These are phyloP conservation scores for Elephas maximus DNA, from an alignment of 2,113 vertebrate species.

Conservation along the genomic window DNA sequence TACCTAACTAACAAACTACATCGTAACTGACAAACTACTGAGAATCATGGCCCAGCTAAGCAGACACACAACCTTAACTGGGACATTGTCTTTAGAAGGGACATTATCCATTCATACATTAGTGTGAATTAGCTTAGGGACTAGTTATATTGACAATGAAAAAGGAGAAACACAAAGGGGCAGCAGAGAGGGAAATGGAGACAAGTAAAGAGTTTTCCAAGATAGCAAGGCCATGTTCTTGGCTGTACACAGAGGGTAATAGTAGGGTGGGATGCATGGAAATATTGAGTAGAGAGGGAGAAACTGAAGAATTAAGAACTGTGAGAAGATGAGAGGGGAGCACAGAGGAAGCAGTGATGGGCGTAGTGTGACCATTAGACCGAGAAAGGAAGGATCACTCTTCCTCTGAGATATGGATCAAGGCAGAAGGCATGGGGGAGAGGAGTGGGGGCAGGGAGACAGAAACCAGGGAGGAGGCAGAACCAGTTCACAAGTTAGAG, in stretches of 20 bases:
- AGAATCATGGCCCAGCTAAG: too few species aligned
- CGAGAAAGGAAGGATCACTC: neutral
- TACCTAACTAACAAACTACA: too few species aligned
- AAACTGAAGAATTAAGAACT: neutral
- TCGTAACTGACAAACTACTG: too few species aligned
- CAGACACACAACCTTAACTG: too few species aligned
- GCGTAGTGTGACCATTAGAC: neutral
- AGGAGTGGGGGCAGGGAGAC: neutral
- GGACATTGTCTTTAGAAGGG: neutral
- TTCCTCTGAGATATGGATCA: neutral
- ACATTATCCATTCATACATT: neutral
- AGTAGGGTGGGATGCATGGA: neutral
- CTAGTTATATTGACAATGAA: conserved; percentile 1
- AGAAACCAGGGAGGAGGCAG: neutral
- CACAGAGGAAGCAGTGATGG: neutral
- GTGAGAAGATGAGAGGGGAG: neutral
- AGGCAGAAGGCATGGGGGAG: neutral
- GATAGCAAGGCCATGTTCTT: neutral
- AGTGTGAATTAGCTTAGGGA: conserved; percentile 46
- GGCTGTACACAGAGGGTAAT: neutral
- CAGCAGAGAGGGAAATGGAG: neutral
- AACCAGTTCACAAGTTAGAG: neutral
- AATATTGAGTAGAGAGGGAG: neutral
- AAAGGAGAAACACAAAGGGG: neutral
- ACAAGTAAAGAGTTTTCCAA: neutral